phyloP scores from a whole-genome alignment of 2,888 invertebrate genomes.

The Mesochorus sp. region DNA sequence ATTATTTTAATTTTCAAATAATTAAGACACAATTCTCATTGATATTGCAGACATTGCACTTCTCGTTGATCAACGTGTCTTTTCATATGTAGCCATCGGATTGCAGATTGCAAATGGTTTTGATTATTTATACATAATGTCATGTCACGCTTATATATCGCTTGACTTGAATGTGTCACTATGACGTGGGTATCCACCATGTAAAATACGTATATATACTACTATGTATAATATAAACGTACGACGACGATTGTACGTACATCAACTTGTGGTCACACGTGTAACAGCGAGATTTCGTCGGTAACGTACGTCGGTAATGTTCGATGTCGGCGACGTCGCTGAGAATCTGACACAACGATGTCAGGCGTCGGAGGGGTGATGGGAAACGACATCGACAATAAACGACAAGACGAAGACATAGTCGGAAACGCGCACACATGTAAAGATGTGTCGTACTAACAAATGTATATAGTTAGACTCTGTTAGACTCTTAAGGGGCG shows the following conservation, averaged over 20 bases:
- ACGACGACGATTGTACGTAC: constrained; percentile 30
- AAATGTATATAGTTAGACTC: background rate
- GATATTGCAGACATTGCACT: no score
- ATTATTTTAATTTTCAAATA: no score
- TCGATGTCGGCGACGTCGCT: constrained; percentile 23
- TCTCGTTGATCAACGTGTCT: no score
- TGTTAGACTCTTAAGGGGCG: no score
- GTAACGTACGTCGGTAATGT: background rate
- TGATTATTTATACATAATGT: constrained; percentile 45
- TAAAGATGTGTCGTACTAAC: background rate
- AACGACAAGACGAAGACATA: constrained; percentile 12
- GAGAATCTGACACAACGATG: constrained; percentile 37
- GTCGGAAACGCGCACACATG: constrained; percentile 12
- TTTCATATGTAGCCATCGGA: no score
- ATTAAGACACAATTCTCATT: no score
- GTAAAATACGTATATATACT: constrained; percentile 11
- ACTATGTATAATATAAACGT: background rate
- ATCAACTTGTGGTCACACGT: constrained; percentile 31
- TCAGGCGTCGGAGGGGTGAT: constrained; percentile 24
- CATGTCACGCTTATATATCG: constrained; percentile 33
- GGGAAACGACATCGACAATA: constrained; percentile 39
- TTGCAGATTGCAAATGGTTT: background rate
- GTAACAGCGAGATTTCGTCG: background rate
- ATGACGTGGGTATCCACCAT: constrained; percentile 34
- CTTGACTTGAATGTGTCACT: constrained; percentile 35